These are phyloP conservation scores for Harlomillsia oculata DNA, from an alignment of 1,140 invertebrate genomes.

Conservation along the genomic window DNA sequence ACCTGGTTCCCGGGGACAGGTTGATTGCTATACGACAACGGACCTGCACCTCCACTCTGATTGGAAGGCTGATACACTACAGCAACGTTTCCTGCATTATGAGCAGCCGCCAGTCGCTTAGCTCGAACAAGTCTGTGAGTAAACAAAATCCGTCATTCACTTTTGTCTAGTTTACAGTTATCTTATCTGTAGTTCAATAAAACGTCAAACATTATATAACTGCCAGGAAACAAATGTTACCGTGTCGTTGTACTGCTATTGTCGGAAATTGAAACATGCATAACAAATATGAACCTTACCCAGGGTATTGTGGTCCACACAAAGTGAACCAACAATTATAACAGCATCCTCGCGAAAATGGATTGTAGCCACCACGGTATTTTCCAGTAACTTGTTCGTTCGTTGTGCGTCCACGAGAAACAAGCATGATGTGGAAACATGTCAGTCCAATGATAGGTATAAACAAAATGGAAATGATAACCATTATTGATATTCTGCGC, in stretches of 20 bases:
- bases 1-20: conserved; percentile 60
- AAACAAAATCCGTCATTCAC: not conserved
- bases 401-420: conserved; percentile 95
- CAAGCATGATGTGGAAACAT: conserved; percentile 93
- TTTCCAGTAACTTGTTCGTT: conserved; percentile 99
- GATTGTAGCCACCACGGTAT: conserved; percentile 94
- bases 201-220: too few relatives aligned
- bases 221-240: too few relatives aligned
- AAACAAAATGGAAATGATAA: conserved; percentile 75
- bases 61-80: conserved; percentile 19
- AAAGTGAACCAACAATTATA: conserved; percentile 89
- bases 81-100: conserved; percentile 6
- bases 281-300: too few relatives aligned
- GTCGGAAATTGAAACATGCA: too few relatives aligned
- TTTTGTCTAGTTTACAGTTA: too few relatives aligned
- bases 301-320: conserved; percentile 92
- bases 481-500: conserved; percentile 81
- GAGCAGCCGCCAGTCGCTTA: conserved; percentile 6
- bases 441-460: conserved; percentile 96
- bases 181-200: too few relatives aligned
- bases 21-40: conserved; percentile 1
- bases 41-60: not conserved
- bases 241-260: too few relatives aligned
- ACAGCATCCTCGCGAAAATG: conserved; percentile 86
- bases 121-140: conserved; percentile 18